Conservation (phyloP, 2,888 invertebrate species). For the Eristalis tenax region DNA sequence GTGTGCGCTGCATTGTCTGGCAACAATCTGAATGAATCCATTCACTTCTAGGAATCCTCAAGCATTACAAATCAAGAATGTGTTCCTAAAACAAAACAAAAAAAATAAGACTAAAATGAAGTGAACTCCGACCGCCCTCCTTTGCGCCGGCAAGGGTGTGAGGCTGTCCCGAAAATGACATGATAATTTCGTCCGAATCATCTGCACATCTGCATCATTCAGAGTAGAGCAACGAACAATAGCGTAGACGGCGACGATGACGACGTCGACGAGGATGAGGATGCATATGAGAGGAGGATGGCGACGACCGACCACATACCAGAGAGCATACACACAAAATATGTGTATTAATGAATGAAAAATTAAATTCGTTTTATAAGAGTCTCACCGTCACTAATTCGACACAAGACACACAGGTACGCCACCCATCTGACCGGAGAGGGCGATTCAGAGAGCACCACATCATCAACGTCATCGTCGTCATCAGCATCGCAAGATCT, state of each 20-base stretch:
- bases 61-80: conserved; percentile 44
- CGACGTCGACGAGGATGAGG: neutral
- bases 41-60: neutral
- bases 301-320: neutral
- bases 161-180: neutral
- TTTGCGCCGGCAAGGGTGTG: neutral
- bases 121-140: neutral
- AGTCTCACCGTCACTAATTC: conserved; percentile 55
- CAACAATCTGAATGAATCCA: conserved; percentile 21
- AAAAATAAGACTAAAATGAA: neutral
- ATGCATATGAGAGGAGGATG: neutral
- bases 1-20: neutral
- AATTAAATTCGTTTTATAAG: conserved; percentile 48
- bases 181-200: neutral
- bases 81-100: conserved; percentile 34
- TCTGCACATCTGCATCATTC: conserved; percentile 41
- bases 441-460: neutral
- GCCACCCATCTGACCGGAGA: conserved; percentile 24
- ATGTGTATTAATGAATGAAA: conserved; percentile 63
- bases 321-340: conserved; percentile 4
- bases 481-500: conserved; percentile 22
- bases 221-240: neutral
- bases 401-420: conserved; percentile 54
- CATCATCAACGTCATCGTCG: neutral
- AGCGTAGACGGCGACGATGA: neutral